Base-by-base conservation (phyloP, 1,140 invertebrate genomes). In the Atta colombica region DNA sequence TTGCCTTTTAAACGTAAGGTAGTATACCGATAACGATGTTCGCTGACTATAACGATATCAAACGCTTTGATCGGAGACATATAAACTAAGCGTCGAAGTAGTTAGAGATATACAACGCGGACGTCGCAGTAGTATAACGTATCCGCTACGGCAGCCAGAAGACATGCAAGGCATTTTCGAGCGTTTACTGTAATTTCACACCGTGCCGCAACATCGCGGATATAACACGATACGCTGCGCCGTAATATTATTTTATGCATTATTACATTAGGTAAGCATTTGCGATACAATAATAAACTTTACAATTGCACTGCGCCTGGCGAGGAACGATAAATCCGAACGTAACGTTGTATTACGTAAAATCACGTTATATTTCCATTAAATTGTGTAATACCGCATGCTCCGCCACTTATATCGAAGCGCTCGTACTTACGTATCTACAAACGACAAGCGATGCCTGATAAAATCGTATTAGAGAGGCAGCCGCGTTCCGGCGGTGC, bases 341-440 rank as follows among this genome's bases (percentile, higher is more conserved):
- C n/a, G 77, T 35, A 74, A 18, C 25, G 77, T 60, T 12, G 69
- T 25, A 71, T 82, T 74, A 60, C 80, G 80, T 49, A 45, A 74
- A 72, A 82, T 74, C 68, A 82, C 80, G 80, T 82, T 45, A 61
- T 12, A 45, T 74, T 74, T 51, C 80, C 68, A 74, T 74, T 82
- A 82, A 74, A 82, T 61, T 21, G 80, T 14, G 49, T 35, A 74
- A 82, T 82, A 74, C 25, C 53, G 55, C 61, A 35, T 8, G 78
- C 55, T 14, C 25, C 55, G 68, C 53, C 51, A 53, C 51, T 72
- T 72, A 65, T 82, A 82, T 82, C 78, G 51, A 72, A 45, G 49
- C 78, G 78, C 49, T 5, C n/a, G 39, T 65, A 65, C 28, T 3
- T 78, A 66, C 18, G 53, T 74, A 49, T 8, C 21, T 63, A 77